Conservation (phyloP, 2,113 vertebrate genomes). For the Grammomys surdaster region DNA sequence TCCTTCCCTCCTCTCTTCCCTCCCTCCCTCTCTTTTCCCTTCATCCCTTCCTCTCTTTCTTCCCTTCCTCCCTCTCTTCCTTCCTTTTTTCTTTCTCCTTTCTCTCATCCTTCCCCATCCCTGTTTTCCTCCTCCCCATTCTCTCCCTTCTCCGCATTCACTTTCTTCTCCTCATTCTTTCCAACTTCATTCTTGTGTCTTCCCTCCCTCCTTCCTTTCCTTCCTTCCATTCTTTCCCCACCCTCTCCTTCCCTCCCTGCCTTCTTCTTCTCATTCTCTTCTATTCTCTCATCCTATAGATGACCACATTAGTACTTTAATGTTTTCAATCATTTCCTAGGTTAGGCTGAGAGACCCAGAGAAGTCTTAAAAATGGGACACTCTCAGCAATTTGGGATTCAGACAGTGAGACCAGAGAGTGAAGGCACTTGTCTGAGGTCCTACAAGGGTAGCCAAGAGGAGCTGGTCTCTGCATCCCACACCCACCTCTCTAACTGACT, state of each 20-base stretch:
- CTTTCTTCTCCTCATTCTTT: too few species aligned
- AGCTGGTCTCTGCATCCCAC: not conserved
- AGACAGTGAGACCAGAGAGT: not conserved
- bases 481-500: rapidly evolving
- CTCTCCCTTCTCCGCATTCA: rapidly evolving
- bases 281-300: too few species aligned
- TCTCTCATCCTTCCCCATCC: too few species aligned
- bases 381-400: not conserved
- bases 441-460: not conserved
- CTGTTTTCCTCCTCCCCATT: too few species aligned
- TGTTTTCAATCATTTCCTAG: not conserved
- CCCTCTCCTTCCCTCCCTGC: too few species aligned
- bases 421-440: not conserved
- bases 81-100: too few species aligned
- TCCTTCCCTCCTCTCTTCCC: not conserved
- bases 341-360: not conserved
- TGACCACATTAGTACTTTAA: not conserved
- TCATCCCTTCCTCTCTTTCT: rapidly evolving
- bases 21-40: too few species aligned
- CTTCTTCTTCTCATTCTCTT: too few species aligned
- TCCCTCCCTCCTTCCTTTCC: too few species aligned
- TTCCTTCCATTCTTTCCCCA: too few species aligned
- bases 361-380: not conserved
- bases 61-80: too few species aligned
- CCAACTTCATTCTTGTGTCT: too few species aligned